phyloP scores from a whole-genome alignment of 2,888 invertebrate genomes.

The Acronicta alni region DNA sequence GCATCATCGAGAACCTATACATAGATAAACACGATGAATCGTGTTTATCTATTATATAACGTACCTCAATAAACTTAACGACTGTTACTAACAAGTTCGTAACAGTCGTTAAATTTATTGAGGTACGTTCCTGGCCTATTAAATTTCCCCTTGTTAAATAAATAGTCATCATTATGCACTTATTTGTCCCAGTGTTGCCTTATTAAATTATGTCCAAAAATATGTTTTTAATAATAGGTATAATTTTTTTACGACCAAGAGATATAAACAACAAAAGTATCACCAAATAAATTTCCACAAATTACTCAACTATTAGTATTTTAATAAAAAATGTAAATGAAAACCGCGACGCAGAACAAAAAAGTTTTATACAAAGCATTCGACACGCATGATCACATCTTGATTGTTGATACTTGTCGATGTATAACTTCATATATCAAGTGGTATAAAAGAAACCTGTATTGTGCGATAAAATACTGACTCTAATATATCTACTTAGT shows the following conservation, averaged over 20 bases:
- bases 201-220: no score
- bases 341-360: conserved; percentile 28
- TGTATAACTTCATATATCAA: conserved; percentile 2
- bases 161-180: no score
- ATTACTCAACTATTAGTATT: conserved; percentile 22
- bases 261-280: neutral
- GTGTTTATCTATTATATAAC: no score
- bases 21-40: no score
- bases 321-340: conserved; percentile 27
- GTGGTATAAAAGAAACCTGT: conserved; percentile 16
- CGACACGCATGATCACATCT: conserved; percentile 40
- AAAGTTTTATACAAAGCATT: conserved; percentile 44
- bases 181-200: no score
- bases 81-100: no score
- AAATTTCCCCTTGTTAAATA: no score
- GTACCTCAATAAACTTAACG: no score
- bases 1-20: no score
- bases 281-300: conserved; percentile 1
- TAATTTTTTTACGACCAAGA: neutral
- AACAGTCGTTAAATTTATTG: no score
- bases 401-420: conserved; percentile 15
- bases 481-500: neutral
- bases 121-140: no score
- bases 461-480: conserved; percentile 2
- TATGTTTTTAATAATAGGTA: no score